Percentiles rank a stretch among this genome's conserved stretches.
Evolutionary conservation across 2,888 invertebrate genomes (phyloP).

Genomic region (Mactromeris polynyma): DNA sequence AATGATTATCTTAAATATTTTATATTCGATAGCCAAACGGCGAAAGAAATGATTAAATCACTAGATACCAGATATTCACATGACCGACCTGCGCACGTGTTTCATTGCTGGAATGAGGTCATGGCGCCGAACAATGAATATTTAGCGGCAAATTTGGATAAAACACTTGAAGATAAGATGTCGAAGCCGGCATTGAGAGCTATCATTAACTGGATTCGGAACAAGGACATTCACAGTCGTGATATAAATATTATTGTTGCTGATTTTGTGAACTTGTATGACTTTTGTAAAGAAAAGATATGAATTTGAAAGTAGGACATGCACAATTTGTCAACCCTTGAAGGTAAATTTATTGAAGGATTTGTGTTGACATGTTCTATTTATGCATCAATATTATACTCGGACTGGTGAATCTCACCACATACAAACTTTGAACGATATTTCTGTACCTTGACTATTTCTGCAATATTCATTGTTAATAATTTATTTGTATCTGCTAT

Average conservation of each 20-base stretch:
- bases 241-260: conserved; percentile 58
- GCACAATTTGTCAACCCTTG: conserved; percentile 14
- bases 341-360: too few relatives aligned
- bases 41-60: conserved; percentile 88
- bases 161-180: conserved; percentile 43
- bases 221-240: conserved; percentile 43
- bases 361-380: too few relatives aligned
- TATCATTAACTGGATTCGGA: conserved; percentile 41
- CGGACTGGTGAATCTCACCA: too few relatives aligned
- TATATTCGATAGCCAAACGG: conserved; percentile 89
- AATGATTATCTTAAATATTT: conserved; percentile 92
- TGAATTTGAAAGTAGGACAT: conserved; percentile 44
- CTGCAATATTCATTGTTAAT: too few relatives aligned
- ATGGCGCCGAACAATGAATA: conserved; percentile 89
- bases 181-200: conserved; percentile 47
- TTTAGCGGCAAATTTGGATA: conserved; percentile 32
- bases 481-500: too few relatives aligned
- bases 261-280: conserved; percentile 49
- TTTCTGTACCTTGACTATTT: too few relatives aligned
- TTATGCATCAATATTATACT: too few relatives aligned
- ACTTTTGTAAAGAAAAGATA: conserved; percentile 48
- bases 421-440: too few relatives aligned
- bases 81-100: conserved; percentile 89
- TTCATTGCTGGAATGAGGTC: conserved; percentile 93
- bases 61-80: conserved; percentile 89